Evolutionary conservation across 2,113 vertebrate genomes (phyloP).

Genomic region (Plectropomus leopardus): DNA sequence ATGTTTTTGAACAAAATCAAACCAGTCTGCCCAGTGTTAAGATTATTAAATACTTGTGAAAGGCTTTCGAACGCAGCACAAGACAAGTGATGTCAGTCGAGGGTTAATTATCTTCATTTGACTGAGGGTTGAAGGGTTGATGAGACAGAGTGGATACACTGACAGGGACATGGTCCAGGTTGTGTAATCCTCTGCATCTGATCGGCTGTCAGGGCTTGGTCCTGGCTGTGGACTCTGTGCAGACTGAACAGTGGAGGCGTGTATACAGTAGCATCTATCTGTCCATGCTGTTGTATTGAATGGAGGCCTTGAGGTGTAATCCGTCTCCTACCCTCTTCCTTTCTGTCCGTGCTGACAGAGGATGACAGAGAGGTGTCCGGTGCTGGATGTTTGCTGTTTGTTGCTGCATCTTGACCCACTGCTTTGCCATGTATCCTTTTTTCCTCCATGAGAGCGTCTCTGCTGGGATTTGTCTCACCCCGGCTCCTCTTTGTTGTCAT

Average conservation of each 20-base stretch:
- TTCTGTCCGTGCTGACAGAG: constrained; percentile 41
- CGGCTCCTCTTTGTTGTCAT: constrained; percentile 75
- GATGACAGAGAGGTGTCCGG: constrained; percentile 50
- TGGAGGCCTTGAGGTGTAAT: constrained; percentile 51
- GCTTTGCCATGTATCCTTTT: constrained; percentile 56
- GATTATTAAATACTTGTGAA: too few species aligned
- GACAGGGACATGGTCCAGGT: background rate
- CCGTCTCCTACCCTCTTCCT: constrained; percentile 43
- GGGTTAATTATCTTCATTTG: background rate
- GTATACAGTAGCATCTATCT: constrained; percentile 12
- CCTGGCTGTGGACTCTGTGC: background rate
- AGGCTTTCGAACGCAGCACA: too few species aligned
- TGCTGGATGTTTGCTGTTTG: constrained; percentile 51
- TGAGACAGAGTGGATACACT: background rate
- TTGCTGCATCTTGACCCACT: constrained; percentile 43
- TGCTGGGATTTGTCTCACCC: constrained; percentile 44
- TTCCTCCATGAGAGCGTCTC: constrained; percentile 52
- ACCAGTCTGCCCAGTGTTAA: too few species aligned
- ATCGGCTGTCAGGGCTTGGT: background rate
- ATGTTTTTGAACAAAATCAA: too few species aligned
- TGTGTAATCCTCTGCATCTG: background rate
- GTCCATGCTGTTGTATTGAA: constrained; percentile 47
- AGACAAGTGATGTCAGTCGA: too few species aligned
- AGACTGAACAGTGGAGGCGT: background rate
- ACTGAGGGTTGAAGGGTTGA: background rate